phyloP scores from a whole-genome alignment of 37 sponge, comb jelly and placozoan genomes.

The Aphrocallistes beatrix region DNA sequence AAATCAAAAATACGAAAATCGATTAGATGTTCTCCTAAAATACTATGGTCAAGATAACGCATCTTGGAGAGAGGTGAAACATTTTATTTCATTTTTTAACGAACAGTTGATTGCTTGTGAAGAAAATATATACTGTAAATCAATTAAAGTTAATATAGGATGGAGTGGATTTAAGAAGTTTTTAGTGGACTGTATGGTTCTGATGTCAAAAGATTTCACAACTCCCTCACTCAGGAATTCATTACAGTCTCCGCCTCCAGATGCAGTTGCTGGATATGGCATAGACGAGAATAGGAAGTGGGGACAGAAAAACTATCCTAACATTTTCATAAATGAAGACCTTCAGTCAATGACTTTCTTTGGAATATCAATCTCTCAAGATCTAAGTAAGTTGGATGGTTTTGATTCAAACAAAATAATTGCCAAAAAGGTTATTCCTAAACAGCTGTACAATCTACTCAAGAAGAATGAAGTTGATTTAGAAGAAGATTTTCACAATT shows the following conservation, averaged over 20 bases:
- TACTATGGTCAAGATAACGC: too few relatives aligned
- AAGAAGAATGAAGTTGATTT: background rate
- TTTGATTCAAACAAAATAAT: slow-evolving; percentile 7
- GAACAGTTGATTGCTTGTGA: slow-evolving; percentile 64
- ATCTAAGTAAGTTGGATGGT: background rate
- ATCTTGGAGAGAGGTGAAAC: slow-evolving; percentile 63
- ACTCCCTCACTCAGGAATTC: background rate
- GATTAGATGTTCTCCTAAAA: too few relatives aligned
- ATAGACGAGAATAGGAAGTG: background rate
- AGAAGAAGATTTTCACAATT: background rate
- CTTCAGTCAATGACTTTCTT: slow-evolving; percentile 59
- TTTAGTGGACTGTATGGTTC: slow-evolving; percentile 29
- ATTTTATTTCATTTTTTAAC: slow-evolving; percentile 70
- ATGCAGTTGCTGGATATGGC: background rate
- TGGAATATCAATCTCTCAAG: slow-evolving; percentile 39
- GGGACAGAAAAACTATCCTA: slow-evolving; percentile 55
- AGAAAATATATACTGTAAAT: slow-evolving; percentile 39
- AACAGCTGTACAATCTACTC: slow-evolving; percentile 7
- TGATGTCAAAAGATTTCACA: slow-evolving; percentile 28
- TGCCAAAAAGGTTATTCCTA: slow-evolving; percentile 25
- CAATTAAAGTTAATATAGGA: background rate
- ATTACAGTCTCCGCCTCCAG: background rate
- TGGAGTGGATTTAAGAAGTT: slow-evolving; percentile 26
- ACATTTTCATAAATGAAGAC: slow-evolving; percentile 88
- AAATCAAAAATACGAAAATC: too few relatives aligned